Evolutionary conservation across 53 echinoderm and acorn worm genomes (phyloP).

Genomic region (Henricia sp.): DNA sequence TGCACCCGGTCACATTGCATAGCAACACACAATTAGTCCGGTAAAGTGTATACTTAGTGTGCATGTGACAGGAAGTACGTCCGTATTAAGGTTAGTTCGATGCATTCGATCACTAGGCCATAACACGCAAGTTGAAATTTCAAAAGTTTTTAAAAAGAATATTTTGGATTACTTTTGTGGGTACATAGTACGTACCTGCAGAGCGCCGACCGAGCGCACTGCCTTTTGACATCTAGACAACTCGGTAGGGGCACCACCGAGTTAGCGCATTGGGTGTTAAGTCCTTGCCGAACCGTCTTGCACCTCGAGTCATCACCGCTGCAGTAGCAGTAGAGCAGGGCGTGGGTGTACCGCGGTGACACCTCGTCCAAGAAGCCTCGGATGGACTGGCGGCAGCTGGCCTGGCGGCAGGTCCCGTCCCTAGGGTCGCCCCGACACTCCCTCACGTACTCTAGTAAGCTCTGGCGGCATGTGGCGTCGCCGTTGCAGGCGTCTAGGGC

Average conservation of each 20-base stretch:
- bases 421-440: constrained; percentile 37
- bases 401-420: constrained; percentile 37
- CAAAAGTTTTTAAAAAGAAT: too few species aligned
- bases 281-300: constrained; percentile 39
- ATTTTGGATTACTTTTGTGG: background rate
- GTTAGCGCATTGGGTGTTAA: constrained; percentile 70
- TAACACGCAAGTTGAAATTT: too few species aligned
- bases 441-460: constrained; percentile 41
- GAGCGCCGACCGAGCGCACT: constrained; percentile 37
- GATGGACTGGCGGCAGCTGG: constrained; percentile 38
- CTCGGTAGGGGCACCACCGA: constrained; percentile 1
- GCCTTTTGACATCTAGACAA: constrained; percentile 55
- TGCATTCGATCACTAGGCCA: too few species aligned
- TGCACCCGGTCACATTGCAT: too few species aligned
- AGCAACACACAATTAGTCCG: too few species aligned
- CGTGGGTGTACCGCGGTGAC: constrained; percentile 64
- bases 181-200: constrained; percentile 56
- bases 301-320: constrained; percentile 22
- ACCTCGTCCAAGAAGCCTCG: constrained; percentile 62
- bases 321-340: constrained; percentile 72
- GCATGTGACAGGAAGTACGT: too few species aligned
- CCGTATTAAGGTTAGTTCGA: too few species aligned
- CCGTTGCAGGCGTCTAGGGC: constrained; percentile 59
- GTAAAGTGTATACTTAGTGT: too few species aligned
- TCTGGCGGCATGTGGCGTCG: constrained; percentile 52